Evolutionary conservation across 2,797 vertebrate genomes (phyloP), one percentile per base, ranked within the genome.

Genomic region (Helarctos malayanus): DNA sequence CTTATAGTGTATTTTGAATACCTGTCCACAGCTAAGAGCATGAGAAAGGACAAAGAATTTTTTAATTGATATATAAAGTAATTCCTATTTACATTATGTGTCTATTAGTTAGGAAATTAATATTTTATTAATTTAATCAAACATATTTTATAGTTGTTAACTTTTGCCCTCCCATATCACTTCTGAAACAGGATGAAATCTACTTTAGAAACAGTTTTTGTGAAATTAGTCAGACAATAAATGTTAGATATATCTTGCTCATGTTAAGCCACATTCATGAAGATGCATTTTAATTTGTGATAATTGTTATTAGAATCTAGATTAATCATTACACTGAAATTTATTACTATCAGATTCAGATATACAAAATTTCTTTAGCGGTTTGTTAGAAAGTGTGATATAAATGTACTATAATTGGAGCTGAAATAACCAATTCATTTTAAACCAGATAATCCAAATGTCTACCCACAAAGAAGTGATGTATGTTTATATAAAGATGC

Each of bases 191-290:
- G 23, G 54, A 3, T 63, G 12, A 84, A 85, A 59, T 47, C 52
- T 89, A 85, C 11, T 59, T 94, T 75, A 94, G n/a, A 90, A 45
- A 52, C 9, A 49, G 5, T 56, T 47, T 91, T 56, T 83, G 1
- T 59, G n/a, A 92, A 89, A 91, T 32, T 57, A 87, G 79, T 87
- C 96, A 92, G 18, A 75, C 1, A 71, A 89, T 84, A 91, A 52
- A 57, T 89, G 8, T 69, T 83, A 54, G 14, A 52, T 73, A 71
- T 79, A 54, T 16, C 9, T 78, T 89, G 7, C 25, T 79, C 35
- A 76, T 32, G 69, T 88, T 81, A 93, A 88, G 23, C 29, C 4
- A 47, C 29, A 29, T 61, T 82, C 18, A 32, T 61, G 29, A 90
- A 95, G 32, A 81, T 7, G 38, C 5, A 29, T 75, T 78, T 95